Evolutionary conservation across 2,888 invertebrate genomes (phyloP).

Genomic region (Melolontha melolontha): DNA sequence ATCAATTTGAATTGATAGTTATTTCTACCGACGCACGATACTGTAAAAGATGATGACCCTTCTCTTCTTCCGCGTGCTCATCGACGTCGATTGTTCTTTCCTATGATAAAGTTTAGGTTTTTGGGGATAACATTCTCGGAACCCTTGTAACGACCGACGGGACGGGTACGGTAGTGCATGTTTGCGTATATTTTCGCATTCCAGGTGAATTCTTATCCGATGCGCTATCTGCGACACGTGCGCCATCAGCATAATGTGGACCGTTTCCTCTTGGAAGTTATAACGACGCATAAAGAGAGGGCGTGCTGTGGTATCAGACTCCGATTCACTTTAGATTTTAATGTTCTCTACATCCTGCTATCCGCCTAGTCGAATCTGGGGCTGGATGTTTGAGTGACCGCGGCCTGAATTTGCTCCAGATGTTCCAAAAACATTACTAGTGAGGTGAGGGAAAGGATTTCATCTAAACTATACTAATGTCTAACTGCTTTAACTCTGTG

Average conservation of each 20-base stretch:
- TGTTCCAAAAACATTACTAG: conserved; percentile 12
- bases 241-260: conserved; percentile 48
- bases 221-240: conserved; percentile 48
- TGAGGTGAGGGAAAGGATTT: too few relatives aligned
- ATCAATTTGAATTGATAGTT: conserved; percentile 23
- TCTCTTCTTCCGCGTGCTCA: conserved; percentile 5
- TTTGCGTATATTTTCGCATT: conserved; percentile 10
- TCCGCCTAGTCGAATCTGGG: neutral
- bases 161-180: neutral
- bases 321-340: conserved; percentile 32
- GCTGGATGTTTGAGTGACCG: conserved; percentile 23
- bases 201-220: conserved; percentile 42
- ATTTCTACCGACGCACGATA: conserved; percentile 4
- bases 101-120: conserved; percentile 18
- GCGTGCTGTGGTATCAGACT: conserved; percentile 49
- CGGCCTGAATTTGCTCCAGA: conserved; percentile 16
- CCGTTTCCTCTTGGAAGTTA: conserved; percentile 37
- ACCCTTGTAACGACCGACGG: too few relatives aligned
- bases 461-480: too few relatives aligned
- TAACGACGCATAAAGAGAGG: conserved; percentile 52
- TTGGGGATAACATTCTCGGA: neutral
- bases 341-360: conserved; percentile 20
- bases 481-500: too few relatives aligned
- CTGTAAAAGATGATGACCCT: conserved; percentile 25
- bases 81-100: neutral